Evolutionary conservation across 2,888 invertebrate genomes (phyloP), one percentile per base, ranked within the genome.

Genomic region (Polydrusus pterygomalis): DNA sequence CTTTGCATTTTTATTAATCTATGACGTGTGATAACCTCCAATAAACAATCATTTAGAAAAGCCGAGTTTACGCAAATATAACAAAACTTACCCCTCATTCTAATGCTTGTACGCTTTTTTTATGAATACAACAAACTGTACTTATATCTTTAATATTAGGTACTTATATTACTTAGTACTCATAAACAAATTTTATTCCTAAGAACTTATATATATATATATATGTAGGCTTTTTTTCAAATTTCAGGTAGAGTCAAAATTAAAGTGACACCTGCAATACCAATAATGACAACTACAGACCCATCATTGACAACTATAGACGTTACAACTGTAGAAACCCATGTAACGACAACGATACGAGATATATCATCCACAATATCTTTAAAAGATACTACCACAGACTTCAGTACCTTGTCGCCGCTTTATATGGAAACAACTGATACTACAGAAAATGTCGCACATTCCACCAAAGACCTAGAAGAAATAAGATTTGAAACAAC

Each of bases 231-330:
- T 25, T 10, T 30, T 43, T 11, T 17, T 20, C 18, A 34, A 51
- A 25, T 67, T 62, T 10, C 56, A 74, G 72, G 64, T 49, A 72
- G 49, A 40, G 74, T 75, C 49, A 74, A 54, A 47, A 38, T 74
- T 15, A 78, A 67, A 68, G 68, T 71, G 30, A 45, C 74, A 49
- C 72, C 74, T 30, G 68, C 56, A 17, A 79, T 78, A 9, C 76
- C 78, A 9, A 60, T 70, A 58, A 77, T 51, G 20, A 64, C 74
- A 6, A 72, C 73, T 2, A 63, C 45, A 2, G 54, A 51, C 11
- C 43, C 18, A 15, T 30, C 40, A 13, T 3, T 34, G 18, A 30
- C 51, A 38, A 70, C 58, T 49, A n/a, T 25, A 2, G 40, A 63
- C 47, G 8, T 15, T 9, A 30, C 54, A 25, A 60, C 62, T 10